Base-by-base conservation (phyloP, 1,140 invertebrate genomes). In the Armadillidium nasatum region DNA sequence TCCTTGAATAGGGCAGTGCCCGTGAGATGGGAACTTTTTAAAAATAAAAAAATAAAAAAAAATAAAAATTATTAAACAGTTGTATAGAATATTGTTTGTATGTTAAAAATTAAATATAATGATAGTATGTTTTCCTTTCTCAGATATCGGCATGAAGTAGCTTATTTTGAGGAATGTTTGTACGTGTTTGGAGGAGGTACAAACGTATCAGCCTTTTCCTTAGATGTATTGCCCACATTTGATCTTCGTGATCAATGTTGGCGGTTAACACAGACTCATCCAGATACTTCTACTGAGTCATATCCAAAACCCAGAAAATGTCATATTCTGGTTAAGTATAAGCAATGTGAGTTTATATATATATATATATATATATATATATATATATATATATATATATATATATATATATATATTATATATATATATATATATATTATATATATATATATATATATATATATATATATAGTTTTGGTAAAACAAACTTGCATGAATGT, bases 111-210 rank as follows among this genome's bases (percentile, higher is more conserved):
- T n/a, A n/a, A n/a, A n/a, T n/a, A n/a, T n/a, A n/a, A n/a, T n/a
- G 46, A 50, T 9, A 9, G 15, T 10, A 21, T 19, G 19, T 10
- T 19, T 70, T 21, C 21, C 13, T 13, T 60, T 21, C 6, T 10
- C 73, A 74, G 73, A 44, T 74, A 74, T n/a, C 73, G 73, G 7
- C 73, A 74, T 33, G 73, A 74, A 54, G 68, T 67, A 22, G 68
- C 66, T 43, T 21, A 6, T 10, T 21, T 60, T 23, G 73, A 50
- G 7, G 60, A 74, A 15, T 23, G 68, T 33, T 67, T 74, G 46
- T 33, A 67, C 7, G 44, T 74, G 2, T 74, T 74, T 33, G 73
- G 73, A 22, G 73, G 73, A 7, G 73, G 73, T 0, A 54, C 60
- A 54, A 74, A 67, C 54, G 54, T 23, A 10, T 43, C 11, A 33